Base-by-base conservation (phyloP, 2,888 invertebrate species). In the Agrotis segetum region DNA sequence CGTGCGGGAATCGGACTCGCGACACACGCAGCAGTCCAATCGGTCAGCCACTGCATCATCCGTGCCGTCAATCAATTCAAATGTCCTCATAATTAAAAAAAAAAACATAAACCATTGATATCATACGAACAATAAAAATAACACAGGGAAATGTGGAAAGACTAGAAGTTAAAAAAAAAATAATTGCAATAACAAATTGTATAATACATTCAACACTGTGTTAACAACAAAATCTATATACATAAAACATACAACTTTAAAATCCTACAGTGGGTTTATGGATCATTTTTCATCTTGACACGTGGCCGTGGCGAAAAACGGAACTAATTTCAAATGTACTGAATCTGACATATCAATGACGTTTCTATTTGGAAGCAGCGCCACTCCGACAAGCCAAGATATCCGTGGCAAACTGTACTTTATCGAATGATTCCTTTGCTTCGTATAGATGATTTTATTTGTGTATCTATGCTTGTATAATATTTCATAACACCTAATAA, bases 401-500 rank as follows among this genome's bases (percentile, higher is more conserved):
- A 65, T 47, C 50, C 9, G 49, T 6, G 47, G 13, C 21, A 5
- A 11, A 49, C 53, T 73, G 29, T 64, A n/a, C 24, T 40, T 88
- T 89, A 95, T 88, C 91, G 90, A 56, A 97, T 96, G 81, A 97
- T 96, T 49, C 97, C 97, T 92, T 96, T 96, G 87, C 93, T 96
- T 80, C 97, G 92, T 85, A 97, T 96, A 44, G 96, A 88, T 46
- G 92, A 95, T 94, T 98, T 98, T 77, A 99, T 97, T 94, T 98
- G 98, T 50, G 94, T 96, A 75, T 98, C 97, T 88, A 99, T 97
- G 90, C 98, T 99, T 19, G 97, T 96, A 87, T 97, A 98, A 95
- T 99, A 99, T 91, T 99, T 99, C 97, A 99, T 97, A 91, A 97
- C 96, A 56, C 97, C 96, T 29, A 99, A 94, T 67, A 97, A 91